Percentiles rank a stretch among this genome's conserved stretches.
phyloP scores from a whole-genome alignment of 2,888 invertebrate genomes.

The Branchellion lobata region DNA sequence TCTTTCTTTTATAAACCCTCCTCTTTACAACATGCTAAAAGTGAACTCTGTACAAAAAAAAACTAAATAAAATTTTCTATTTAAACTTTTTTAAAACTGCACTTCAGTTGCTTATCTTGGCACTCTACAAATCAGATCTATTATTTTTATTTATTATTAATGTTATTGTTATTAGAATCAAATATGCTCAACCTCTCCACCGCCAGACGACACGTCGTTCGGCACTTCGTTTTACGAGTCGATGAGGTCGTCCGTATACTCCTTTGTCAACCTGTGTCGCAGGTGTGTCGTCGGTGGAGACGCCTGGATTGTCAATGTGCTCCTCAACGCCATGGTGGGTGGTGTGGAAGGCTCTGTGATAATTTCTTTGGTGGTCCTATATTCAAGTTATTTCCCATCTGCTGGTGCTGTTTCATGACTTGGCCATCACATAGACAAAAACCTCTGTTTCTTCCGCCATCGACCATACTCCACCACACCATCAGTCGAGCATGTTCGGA shows the following conservation, averaged over 20 bases:
- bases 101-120: no score
- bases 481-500: no score
- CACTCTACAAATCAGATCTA: no score
- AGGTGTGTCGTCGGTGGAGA: conserved; percentile 61
- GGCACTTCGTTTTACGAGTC: conserved; percentile 57
- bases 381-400: not conserved
- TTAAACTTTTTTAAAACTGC: no score
- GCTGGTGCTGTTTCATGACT: not conserved
- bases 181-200: no score
- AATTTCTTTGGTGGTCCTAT: not conserved
- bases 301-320: conserved; percentile 59
- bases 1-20: no score
- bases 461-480: no score
- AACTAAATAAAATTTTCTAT: no score
- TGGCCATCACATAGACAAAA: conserved; percentile 49
- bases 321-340: conserved; percentile 62
- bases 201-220: conserved; percentile 57
- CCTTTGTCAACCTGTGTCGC: conserved; percentile 59
- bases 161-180: conserved; percentile 4
- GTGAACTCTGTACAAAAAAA: no score
- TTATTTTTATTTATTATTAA: conserved; percentile 18
- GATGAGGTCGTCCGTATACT: conserved; percentile 57
- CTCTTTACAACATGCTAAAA: no score
- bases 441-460: not conserved
- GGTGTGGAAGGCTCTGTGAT: conserved; percentile 49